Base-by-base conservation (phyloP, 1,140 invertebrate species). In the Uloborus diversus region DNA sequence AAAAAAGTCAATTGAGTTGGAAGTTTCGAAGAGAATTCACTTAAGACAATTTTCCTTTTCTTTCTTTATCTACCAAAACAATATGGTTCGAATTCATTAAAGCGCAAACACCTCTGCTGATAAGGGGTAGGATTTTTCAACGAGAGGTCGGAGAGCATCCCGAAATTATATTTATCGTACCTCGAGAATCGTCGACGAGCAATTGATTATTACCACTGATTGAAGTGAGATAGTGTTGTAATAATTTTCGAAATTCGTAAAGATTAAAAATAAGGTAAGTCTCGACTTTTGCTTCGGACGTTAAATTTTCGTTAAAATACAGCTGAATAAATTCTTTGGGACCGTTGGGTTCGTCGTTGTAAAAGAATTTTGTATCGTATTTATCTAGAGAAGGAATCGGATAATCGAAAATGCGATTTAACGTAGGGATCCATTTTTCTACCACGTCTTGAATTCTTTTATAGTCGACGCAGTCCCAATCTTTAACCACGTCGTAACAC, bases 391-490 rank as follows among this genome's bases (percentile, higher is more conserved):
- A 7, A 3, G 25, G 9, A 30, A 71, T 47, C 1, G 69, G 69
- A 30, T 71, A 27, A 27, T 47, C 56, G 32, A 61, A 71, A 14
- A 61, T 30, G 33, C 53, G 61, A 71, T 71, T 57, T 3, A 59
- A 17, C n/a, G 57, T 70, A 3, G 68, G 25, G 1, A 59, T 27
- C 69, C 69, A 71, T 5, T 47, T 23, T 14, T 20, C n/a, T 7
- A 71, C n/a, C 1, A 71, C 27, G 1, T 14, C 13, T 9, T 71
- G 69, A n/a, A 61, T 53, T 23, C 25, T 4, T 47, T 11, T 23
- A 2, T 27, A 23, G 20, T 61, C 28, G 17, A 7, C 7, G 17
- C 17, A 17, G 7, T 42, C 7, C 37, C 37, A 42, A 9, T 42
- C 7, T 42, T 71, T 27, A 0, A 71, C 35, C 3, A 42, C 11